phyloP scores from a whole-genome alignment of 2,888 invertebrate genomes.

The Acanthacorydalis orientalis region DNA sequence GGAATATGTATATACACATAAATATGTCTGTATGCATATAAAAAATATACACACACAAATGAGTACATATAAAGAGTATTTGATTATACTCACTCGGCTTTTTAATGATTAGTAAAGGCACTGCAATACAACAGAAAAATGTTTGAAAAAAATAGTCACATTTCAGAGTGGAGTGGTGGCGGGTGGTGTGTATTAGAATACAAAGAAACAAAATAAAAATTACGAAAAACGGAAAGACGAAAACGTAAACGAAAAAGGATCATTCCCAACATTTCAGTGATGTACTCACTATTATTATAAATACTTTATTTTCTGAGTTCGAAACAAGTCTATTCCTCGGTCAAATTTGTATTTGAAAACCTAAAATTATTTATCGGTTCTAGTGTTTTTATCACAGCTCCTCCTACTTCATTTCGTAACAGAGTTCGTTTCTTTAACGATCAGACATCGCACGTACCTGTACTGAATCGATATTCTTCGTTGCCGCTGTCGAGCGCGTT shows the following conservation, averaged over 20 bases:
- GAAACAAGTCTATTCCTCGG: background rate
- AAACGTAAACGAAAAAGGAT: background rate
- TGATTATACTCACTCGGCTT: conserved; percentile 28
- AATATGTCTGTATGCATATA: too few species aligned
- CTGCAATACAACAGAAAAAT: conserved; percentile 23
- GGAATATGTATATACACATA: too few species aligned
- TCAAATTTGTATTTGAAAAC: conserved; percentile 5
- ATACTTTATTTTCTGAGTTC: background rate
- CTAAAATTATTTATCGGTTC: conserved; percentile 1
- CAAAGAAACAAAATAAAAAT: background rate
- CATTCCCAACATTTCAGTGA: background rate
- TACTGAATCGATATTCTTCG: conserved; percentile 41
- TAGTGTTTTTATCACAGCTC: too few species aligned
- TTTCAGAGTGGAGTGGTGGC: too few species aligned
- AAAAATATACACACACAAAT: too few species aligned
- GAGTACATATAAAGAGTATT: too few species aligned
- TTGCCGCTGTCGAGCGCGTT: conserved; percentile 47
- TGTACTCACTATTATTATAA: conserved; percentile 3
- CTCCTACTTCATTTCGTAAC: background rate
- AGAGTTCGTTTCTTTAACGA: background rate
- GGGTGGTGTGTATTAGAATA: background rate
- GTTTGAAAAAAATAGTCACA: conserved; percentile 11
- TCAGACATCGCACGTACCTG: conserved; percentile 25
- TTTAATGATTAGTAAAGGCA: conserved; percentile 37
- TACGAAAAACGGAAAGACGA: background rate